phyloP scores from a whole-genome alignment of 2,888 invertebrate species.

The Silvanus unidentatus region DNA sequence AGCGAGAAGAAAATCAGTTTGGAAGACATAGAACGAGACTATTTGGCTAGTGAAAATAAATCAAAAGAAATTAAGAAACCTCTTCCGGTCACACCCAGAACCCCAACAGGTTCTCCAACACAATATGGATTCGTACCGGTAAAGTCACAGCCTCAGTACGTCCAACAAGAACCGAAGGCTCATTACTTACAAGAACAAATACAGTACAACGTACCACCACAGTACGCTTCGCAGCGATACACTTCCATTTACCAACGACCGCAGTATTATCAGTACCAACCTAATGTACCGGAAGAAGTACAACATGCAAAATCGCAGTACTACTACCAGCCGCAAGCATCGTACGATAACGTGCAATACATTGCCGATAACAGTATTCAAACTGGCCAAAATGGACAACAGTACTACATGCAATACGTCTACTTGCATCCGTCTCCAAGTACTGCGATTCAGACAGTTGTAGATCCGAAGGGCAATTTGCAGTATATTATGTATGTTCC shows the following conservation, averaged over 20 bases:
- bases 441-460: constrained; percentile 35
- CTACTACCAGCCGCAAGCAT: constrained; percentile 20
- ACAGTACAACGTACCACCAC: constrained; percentile 39
- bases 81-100: not conserved
- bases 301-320: constrained; percentile 13
- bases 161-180: constrained; percentile 27
- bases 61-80: constrained; percentile 21
- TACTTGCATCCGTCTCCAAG: constrained; percentile 34
- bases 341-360: constrained; percentile 35
- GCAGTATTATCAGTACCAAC: constrained; percentile 27
- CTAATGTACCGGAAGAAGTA: constrained; percentile 35
- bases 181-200: constrained; percentile 28
- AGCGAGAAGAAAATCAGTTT: constrained; percentile 57
- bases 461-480: constrained; percentile 36
- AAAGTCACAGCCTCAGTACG: constrained; percentile 30
- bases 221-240: constrained; percentile 3
- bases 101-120: constrained; percentile 24
- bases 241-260: constrained; percentile 10
- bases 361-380: constrained; percentile 34
- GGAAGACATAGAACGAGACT: constrained; percentile 71
- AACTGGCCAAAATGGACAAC: constrained; percentile 22
- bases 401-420: constrained; percentile 37
- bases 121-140: constrained; percentile 34
- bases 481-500: constrained; percentile 41
- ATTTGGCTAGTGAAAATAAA: constrained; percentile 53